Evolutionary conservation across 2,113 vertebrate genomes (phyloP), one percentile per base, ranked within the genome.

Genomic region (Thamnaconus septentrionalis): DNA sequence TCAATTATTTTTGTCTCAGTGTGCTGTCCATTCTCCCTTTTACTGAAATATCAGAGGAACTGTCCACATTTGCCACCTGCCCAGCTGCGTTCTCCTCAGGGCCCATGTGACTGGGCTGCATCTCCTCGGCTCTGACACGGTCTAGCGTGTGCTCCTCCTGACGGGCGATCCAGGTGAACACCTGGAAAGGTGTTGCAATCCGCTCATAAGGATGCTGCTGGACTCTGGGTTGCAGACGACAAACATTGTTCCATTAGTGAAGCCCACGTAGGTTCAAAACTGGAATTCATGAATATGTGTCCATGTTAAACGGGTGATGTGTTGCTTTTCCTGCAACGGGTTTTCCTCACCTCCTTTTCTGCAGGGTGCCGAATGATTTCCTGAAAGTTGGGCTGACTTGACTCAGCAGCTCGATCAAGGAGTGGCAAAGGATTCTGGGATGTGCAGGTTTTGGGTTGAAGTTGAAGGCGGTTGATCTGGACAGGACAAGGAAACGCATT

Each of bases 331-430:
- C 18, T 31, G 7, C n/a, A 8, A 50, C 3, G n/a, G 6, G 40
- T 18, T 42, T 39, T 53, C 41, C 73, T 82, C 90, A 96, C 96
- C 96, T 95, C 88, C 92, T 98, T 88, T 94, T 98, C 90, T 98
- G 94, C 59, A 98, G 89, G 53, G 88, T 72, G 0, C 89, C 92
- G 31, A 98, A 97, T 88, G 94, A 95, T 86, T 93, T 98, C 91
- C 94, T 99, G 91, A 99, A 99, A 69, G 92, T 85, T 10, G 94
- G 94, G 88, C 96, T 98, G 90, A 97, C 94, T 81, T 97, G 96
- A 87, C 91, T 94, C 76, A 98, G 90, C 52, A 99, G 94, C 81
- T 99, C 96, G 60, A 97, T 93, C 56, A 99, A 86, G 82, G 95
- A 96, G 90, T 98, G 97, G 91, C 95, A 95, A 69, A 97, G 93